Evolutionary conservation across 2,888 invertebrate species (phyloP).

Genomic region (Melanargia galathea): DNA sequence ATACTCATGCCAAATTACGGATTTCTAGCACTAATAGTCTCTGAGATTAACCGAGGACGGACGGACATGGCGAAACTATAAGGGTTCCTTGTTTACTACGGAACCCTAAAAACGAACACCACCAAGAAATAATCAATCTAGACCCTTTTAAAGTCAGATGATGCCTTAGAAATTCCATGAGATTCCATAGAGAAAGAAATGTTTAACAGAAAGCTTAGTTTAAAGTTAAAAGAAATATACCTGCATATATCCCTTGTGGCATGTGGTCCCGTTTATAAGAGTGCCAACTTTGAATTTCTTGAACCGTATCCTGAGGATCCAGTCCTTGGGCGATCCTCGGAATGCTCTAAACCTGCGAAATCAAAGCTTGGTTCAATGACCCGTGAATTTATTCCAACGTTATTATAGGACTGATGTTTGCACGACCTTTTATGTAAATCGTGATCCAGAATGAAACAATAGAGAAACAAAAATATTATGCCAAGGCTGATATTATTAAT

Average conservation of each 20-base stretch:
- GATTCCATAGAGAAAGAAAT: too few species aligned
- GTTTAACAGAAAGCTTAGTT: too few species aligned
- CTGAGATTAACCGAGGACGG: too few species aligned
- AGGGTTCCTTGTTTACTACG: too few species aligned
- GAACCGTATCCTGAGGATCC: slow-evolving; percentile 94
- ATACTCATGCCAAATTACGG: too few species aligned
- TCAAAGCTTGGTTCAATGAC: slow-evolving; percentile 10
- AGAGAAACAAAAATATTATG: background rate
- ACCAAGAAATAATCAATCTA: too few species aligned
- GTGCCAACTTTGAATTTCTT: slow-evolving; percentile 96
- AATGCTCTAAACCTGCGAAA: slow-evolving; percentile 89
- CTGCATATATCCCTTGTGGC: slow-evolving; percentile 94
- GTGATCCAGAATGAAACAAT: background rate
- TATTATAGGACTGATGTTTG: background rate
- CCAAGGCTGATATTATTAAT: background rate
- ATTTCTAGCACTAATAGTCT: too few species aligned
- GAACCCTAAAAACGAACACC: too few species aligned
- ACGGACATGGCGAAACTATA: too few species aligned
- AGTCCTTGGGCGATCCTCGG: slow-evolving; percentile 93
- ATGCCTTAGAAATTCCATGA: too few species aligned
- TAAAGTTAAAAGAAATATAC: slow-evolving; percentile 67
- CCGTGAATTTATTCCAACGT: background rate
- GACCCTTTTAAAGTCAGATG: too few species aligned
- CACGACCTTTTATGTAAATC: slow-evolving; percentile 8
- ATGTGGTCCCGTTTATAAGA: slow-evolving; percentile 92